Evolutionary conservation across 1,140 invertebrate genomes (phyloP).

Genomic region (Drosophila azteca): DNA sequence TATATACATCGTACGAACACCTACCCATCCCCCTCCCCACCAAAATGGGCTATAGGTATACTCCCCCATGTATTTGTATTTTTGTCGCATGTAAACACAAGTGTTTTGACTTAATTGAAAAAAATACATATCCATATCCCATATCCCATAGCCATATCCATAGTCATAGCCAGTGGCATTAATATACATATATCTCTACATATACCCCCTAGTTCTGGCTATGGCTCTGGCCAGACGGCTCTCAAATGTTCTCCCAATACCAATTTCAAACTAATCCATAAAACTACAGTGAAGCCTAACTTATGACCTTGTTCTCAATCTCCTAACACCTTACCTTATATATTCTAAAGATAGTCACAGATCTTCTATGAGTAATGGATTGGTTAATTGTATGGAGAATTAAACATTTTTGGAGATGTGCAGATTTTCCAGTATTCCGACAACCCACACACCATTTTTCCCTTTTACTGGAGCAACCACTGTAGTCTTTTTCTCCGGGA

Average conservation of each 20-base stretch:
- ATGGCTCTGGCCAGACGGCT: neutral
- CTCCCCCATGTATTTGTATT: slow-evolving; percentile 56
- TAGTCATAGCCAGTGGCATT: slow-evolving; percentile 31
- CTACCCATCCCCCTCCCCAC: slow-evolving; percentile 22
- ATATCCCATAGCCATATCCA: slow-evolving; percentile 17
- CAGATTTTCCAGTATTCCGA: too few species aligned
- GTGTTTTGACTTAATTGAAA: slow-evolving; percentile 81
- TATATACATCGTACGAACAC: slow-evolving; percentile 49
- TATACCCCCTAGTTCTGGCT: neutral
- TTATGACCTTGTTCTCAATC: too few species aligned
- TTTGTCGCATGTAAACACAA: slow-evolving; percentile 78
- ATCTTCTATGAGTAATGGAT: too few species aligned
- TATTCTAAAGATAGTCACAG: too few species aligned
- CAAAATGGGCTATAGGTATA: slow-evolving; percentile 10
- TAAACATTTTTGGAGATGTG: too few species aligned
- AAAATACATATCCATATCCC: slow-evolving; percentile 37
- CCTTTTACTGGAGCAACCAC: neutral
- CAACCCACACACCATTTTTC: too few species aligned
- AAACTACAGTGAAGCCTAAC: slow-evolving; percentile 1
- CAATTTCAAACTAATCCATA: slow-evolving; percentile 21
- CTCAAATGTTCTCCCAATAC: slow-evolving; percentile 18
- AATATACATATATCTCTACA: slow-evolving; percentile 30
- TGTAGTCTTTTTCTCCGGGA: slow-evolving; percentile 2
- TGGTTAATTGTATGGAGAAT: too few species aligned
- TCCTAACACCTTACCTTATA: neutral